These are phyloP conservation scores for Caenorhabditis uteleia DNA, from an alignment of 2,888 invertebrate genomes.

Conservation along the genomic window DNA sequence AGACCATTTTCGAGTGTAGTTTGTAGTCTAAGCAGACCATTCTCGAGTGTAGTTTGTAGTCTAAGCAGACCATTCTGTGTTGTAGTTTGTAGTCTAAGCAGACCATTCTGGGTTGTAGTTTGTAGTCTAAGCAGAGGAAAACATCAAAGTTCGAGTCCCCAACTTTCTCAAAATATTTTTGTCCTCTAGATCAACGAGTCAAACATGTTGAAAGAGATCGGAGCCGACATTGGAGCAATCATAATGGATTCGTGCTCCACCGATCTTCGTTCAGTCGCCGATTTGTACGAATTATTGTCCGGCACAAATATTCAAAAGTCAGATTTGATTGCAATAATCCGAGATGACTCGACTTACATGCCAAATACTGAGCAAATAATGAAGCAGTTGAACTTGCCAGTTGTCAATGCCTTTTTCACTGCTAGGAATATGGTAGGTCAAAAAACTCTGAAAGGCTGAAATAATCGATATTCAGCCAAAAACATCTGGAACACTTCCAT, in stretches of 20 bases:
- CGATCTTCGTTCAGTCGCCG: conserved; percentile 62
- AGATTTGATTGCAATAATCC: conserved; percentile 61
- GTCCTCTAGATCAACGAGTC: conserved; percentile 32
- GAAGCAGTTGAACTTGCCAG: conserved; percentile 53
- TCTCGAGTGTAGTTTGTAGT: no score
- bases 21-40: no score
- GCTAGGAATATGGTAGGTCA: not conserved
- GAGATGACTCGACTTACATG: conserved; percentile 57
- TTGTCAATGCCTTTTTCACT: conserved; percentile 58
- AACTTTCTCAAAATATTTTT: no score
- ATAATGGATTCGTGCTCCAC: conserved; percentile 61
- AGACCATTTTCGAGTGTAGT: no score
- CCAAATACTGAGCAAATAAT: conserved; percentile 61
- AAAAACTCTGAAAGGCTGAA: not conserved
- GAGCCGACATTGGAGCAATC: conserved; percentile 59
- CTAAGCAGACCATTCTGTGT: no score
- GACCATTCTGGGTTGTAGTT: no score
- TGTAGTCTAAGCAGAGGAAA: not conserved
- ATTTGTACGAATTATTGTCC: conserved; percentile 61
- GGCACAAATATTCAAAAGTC: conserved; percentile 63
- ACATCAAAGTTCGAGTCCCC: not conserved
- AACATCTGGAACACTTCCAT: conserved; percentile 53
- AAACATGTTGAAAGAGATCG: conserved; percentile 45
- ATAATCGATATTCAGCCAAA: conserved; percentile 9
- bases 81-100: no score